Base-by-base conservation (phyloP, 2,888 invertebrate genomes). In the Eristalis pertinax region DNA sequence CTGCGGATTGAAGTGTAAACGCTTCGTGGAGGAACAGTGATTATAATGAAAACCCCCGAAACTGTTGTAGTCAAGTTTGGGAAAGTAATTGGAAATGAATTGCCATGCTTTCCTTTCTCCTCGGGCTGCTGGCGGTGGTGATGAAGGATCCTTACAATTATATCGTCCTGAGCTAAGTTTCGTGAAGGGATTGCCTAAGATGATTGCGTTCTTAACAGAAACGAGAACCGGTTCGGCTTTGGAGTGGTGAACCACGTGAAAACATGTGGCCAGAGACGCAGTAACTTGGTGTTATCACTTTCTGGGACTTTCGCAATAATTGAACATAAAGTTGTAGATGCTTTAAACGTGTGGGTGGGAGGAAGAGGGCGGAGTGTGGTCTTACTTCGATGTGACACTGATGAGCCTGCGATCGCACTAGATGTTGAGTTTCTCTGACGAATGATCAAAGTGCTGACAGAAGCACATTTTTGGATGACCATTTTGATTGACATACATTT, bases 41-140 rank as follows among this genome's bases (percentile, higher is more conserved):
- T 76, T 76, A 80, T 68, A 63, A 72, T 64, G 26, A 24, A 75
- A 56, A 58, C 65, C 79, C 79, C 50, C 19, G 41, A 67, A 72
- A 65, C 7, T 78, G 72, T 65, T 79, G 58, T 41, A 79, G 60
- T 58, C 64, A 72, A 72, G 65, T 72, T 29, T 67, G 60, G 43
- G 67, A 62, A 79, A 79, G 73, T 73, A 79, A 79, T 73, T 79
- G 58, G 65, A 78, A 70, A 64, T 78, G 65, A 65, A 78, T 78
- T 78, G 77, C 64, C 70, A 43, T 50, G 8, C 19, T 50, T 50
- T 50, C 19, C 19, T 19, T 19, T 8, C n/a, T 19, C 19, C 50
- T 8, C 50, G 8, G 8, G 19, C 7, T 8, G 32, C 8, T 19
- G 19, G 50, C 2, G 8, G 43, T 7, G 8, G 19, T 50, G 50